A percentile compares a stretch with the other conserved stretches of the same genome.
These are phyloP conservation scores for Embiotoca jacksoni DNA, from an alignment of 2,113 vertebrate species.

Conservation along the genomic window DNA sequence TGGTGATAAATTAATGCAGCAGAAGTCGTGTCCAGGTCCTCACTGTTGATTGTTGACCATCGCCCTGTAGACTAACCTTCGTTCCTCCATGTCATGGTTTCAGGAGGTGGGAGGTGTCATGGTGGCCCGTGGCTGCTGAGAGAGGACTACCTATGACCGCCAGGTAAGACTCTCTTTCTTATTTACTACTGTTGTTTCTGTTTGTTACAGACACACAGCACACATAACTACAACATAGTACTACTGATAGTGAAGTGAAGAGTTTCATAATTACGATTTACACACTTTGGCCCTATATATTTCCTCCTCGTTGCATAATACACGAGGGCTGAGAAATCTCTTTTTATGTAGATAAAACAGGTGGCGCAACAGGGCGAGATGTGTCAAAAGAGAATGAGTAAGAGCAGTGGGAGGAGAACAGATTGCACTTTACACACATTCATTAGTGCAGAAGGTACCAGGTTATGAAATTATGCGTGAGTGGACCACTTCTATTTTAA, in stretches of 20 bases:
- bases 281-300: too few species aligned
- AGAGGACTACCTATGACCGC: slow-evolving; percentile 30
- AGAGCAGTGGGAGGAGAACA: slow-evolving; percentile 47
- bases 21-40: neutral
- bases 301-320: neutral
- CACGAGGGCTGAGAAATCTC: neutral
- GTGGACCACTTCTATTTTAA: slow-evolving; percentile 14
- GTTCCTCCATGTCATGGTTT: slow-evolving; percentile 47
- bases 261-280: too few species aligned
- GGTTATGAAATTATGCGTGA: slow-evolving; percentile 54
- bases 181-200: too few species aligned
- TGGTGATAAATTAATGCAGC: neutral
- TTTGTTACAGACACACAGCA: too few species aligned
- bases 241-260: too few species aligned
- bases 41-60: neutral
- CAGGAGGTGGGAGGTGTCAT: slow-evolving; percentile 68
- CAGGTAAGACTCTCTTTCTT: slow-evolving; percentile 51
- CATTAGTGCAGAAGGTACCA: slow-evolving; percentile 17
- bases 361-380: neutral
- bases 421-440: slow-evolving; percentile 13
- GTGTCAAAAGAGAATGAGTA: slow-evolving; percentile 34
- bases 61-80: slow-evolving; percentile 41
- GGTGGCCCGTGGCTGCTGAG: slow-evolving; percentile 56
- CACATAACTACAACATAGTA: too few species aligned
- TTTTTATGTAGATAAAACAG: slow-evolving; percentile 2